phyloP scores from a whole-genome alignment of 2,888 invertebrate species.

The Tetragnatha montana region DNA sequence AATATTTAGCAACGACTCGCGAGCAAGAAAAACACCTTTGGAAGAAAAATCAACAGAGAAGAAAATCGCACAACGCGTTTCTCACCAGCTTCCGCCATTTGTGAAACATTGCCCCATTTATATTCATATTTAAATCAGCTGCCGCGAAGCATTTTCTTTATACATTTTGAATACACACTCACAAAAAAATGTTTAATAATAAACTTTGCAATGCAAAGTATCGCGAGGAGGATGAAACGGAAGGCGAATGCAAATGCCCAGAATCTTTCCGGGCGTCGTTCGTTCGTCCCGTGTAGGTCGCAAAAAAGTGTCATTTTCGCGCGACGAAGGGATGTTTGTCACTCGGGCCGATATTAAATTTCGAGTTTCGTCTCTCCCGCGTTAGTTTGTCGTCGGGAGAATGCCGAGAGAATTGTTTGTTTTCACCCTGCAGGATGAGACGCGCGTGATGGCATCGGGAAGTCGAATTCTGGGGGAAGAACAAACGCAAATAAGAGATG shows the following conservation, averaged over 20 bases:
- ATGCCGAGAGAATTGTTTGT: too few relatives aligned
- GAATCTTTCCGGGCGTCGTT: not conserved
- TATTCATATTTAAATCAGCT: slow-evolving; percentile 66
- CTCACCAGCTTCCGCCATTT: slow-evolving; percentile 22
- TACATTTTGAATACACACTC: too few relatives aligned
- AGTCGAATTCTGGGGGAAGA: too few relatives aligned
- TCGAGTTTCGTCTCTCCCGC: not conserved
- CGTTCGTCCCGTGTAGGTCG: not conserved
- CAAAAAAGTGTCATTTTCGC: slow-evolving; percentile 6
- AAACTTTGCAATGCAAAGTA: slow-evolving; percentile 61
- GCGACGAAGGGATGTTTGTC: not conserved
- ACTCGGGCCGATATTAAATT: slow-evolving; percentile 10
- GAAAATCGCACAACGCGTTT: slow-evolving; percentile 33
- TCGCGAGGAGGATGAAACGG: slow-evolving; percentile 6
- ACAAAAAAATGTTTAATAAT: slow-evolving; percentile 54
- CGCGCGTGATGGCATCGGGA: too few relatives aligned
- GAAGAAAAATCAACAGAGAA: slow-evolving; percentile 4
- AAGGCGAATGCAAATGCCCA: slow-evolving; percentile 21
- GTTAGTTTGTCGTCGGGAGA: not conserved
- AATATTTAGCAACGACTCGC: not conserved
- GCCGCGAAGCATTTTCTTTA: slow-evolving; percentile 13
- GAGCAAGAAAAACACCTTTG: not conserved
- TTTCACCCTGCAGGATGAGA: too few relatives aligned
- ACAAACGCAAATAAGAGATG: too few relatives aligned
- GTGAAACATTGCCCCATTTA: slow-evolving; percentile 57